Conservation (phyloP, 2,797 vertebrate species). For the Peromyscus attwateri region DNA sequence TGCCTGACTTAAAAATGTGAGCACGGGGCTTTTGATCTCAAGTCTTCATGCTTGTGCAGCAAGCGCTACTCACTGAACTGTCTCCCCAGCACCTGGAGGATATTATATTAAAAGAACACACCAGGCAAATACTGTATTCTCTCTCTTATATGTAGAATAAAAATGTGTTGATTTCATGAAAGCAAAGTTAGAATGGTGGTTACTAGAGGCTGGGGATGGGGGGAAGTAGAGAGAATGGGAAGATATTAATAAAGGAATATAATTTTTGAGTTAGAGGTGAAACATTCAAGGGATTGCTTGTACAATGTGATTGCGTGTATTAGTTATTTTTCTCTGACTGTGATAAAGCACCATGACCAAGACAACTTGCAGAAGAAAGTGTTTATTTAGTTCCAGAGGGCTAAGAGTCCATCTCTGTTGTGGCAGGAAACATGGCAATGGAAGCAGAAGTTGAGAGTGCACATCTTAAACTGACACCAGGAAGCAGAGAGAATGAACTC, state of each 20-base stretch:
- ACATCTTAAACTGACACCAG: not conserved
- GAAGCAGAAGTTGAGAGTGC: not conserved
- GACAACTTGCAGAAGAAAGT: not conserved
- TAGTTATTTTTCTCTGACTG: not conserved
- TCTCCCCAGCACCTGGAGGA: not conserved
- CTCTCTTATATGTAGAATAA: not conserved
- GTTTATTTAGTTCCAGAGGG: not conserved
- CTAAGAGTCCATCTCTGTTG: not conserved
- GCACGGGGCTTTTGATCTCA: not conserved
- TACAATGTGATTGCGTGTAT: not conserved
- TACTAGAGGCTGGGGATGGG: not conserved
- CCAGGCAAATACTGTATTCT: not conserved
- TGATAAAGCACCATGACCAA: not conserved
- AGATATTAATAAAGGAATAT: not conserved
- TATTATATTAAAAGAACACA: not conserved
- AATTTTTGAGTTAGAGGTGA: not conserved
- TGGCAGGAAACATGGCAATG: not conserved
- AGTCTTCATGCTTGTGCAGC: not conserved
- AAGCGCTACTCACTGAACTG: not conserved
- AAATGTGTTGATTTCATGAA: not conserved
- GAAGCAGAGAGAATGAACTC: not conserved
- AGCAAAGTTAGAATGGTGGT: not conserved
- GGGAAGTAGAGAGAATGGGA: not conserved
- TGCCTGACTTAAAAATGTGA: not conserved
- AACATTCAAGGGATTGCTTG: not conserved